These are phyloP conservation scores for Scaptodrosophila latifasciaeformis DNA, from an alignment of 2,888 invertebrate genomes.

Conservation along the genomic window DNA sequence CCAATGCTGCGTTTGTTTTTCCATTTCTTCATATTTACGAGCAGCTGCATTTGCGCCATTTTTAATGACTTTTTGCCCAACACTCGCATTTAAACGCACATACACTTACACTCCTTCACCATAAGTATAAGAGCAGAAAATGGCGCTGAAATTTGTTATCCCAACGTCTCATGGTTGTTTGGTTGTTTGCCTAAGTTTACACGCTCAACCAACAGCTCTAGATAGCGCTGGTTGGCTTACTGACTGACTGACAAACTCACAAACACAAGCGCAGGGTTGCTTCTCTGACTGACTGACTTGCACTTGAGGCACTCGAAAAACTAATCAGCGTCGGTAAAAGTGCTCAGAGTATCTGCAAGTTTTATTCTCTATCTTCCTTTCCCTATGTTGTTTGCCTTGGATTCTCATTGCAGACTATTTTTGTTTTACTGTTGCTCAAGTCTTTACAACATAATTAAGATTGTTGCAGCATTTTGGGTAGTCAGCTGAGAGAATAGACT, in stretches of 20 bases:
- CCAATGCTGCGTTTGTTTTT: too few relatives aligned
- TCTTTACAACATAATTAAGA: slow-evolving; percentile 61
- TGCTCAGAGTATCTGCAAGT: slow-evolving; percentile 38
- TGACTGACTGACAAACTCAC: slow-evolving; percentile 27
- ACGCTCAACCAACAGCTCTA: slow-evolving; percentile 22
- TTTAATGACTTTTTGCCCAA: slow-evolving; percentile 61
- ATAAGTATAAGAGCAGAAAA: too few relatives aligned
- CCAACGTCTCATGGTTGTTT: slow-evolving; percentile 5
- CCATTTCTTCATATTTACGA: slow-evolving; percentile 41
- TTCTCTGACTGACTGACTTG: slow-evolving; percentile 42
- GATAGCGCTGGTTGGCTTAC: slow-evolving; percentile 17
- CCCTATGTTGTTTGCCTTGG: not conserved
- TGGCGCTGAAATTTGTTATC: slow-evolving; percentile 19
- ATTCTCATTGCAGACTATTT: slow-evolving; percentile 19
- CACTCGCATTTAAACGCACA: not conserved
- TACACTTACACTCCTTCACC: too few relatives aligned
- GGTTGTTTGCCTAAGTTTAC: slow-evolving; percentile 43
- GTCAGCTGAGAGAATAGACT: too few relatives aligned
- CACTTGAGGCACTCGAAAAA: slow-evolving; percentile 61
- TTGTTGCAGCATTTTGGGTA: slow-evolving; percentile 57
- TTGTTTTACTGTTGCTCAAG: slow-evolving; percentile 25
- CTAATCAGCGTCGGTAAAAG: slow-evolving; percentile 54
- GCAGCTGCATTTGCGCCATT: slow-evolving; percentile 51
- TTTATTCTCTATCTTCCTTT: slow-evolving; percentile 24
- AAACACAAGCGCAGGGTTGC: too few relatives aligned